Percentiles rank a stretch among this genome's conserved stretches.
These are phyloP conservation scores for Reticulitermes lucifugus DNA, from an alignment of 2,888 invertebrate species.

Conservation along the genomic window DNA sequence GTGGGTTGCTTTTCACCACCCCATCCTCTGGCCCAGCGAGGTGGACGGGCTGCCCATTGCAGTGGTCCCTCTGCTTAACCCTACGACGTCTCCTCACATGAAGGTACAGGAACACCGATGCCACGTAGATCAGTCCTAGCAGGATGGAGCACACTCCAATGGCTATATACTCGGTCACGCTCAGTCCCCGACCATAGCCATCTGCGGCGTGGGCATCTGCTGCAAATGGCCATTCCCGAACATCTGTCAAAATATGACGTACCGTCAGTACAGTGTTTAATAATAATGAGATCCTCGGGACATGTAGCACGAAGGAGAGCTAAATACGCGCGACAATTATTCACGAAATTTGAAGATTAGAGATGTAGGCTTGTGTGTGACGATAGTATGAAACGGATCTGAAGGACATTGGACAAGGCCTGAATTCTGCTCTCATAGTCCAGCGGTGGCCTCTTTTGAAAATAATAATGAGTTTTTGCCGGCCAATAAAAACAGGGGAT, in stretches of 20 bases:
- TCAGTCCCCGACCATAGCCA: constrained; percentile 70
- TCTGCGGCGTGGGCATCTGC: constrained; percentile 69
- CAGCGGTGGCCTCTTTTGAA: too few relatives aligned
- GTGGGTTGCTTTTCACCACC: constrained; percentile 82
- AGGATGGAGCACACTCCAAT: constrained; percentile 86
- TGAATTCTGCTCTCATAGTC: too few relatives aligned
- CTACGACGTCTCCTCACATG: constrained; percentile 74
- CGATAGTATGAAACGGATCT: too few relatives aligned
- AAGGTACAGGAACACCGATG: constrained; percentile 85
- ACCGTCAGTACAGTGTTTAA: too few relatives aligned
- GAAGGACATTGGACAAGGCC: too few relatives aligned
- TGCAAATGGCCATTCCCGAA: constrained; percentile 83
- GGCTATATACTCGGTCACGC: constrained; percentile 82
- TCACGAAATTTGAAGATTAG: too few relatives aligned
- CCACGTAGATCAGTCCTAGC: constrained; percentile 88
- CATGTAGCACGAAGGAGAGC: too few relatives aligned
- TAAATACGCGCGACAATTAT: too few relatives aligned
- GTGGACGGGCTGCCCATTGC: background rate
- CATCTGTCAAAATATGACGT: constrained; percentile 66
- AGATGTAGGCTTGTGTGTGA: too few relatives aligned
- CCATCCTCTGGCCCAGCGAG: constrained; percentile 68
- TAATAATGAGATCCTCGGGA: too few relatives aligned
- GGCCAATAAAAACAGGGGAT: too few relatives aligned
- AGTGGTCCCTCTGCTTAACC: constrained; percentile 8
- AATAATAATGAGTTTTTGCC: too few relatives aligned